A percentile compares a stretch with the other conserved stretches of the same genome.
Evolutionary conservation across 2,888 invertebrate species (phyloP).

Genomic region (Nemoura dubitans): DNA sequence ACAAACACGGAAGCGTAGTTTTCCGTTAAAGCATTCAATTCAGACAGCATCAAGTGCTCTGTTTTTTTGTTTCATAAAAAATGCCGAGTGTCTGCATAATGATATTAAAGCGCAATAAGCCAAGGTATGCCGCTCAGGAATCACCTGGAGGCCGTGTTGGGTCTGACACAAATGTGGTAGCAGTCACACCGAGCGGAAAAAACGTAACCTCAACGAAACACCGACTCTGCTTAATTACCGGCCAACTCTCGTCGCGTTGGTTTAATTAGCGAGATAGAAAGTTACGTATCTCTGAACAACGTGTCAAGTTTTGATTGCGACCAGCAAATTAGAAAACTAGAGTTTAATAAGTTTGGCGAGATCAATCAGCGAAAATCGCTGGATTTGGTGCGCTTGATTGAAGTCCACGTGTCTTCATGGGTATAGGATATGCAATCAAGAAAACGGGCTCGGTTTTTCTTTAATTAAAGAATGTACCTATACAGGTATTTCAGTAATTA

Average conservation of each 20-base stretch:
- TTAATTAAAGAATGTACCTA: constrained; percentile 17
- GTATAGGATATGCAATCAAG: background rate
- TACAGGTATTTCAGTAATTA: background rate
- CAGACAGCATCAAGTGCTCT: background rate
- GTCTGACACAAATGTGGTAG: constrained; percentile 10
- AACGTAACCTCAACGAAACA: background rate
- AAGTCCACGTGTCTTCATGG: too few relatives aligned
- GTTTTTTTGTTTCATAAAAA: too few relatives aligned
- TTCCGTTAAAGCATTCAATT: background rate
- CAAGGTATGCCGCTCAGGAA: background rate
- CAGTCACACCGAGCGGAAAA: background rate
- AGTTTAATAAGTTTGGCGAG: too few relatives aligned
- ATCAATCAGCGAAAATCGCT: background rate
- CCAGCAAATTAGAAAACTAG: background rate
- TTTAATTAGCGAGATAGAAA: constrained; percentile 36
- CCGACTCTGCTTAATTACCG: background rate
- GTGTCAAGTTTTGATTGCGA: constrained; percentile 26
- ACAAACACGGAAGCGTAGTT: background rate
- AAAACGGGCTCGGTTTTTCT: background rate
- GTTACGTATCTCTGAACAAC: background rate
- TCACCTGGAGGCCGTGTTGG: background rate
- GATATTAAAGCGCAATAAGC: too few relatives aligned
- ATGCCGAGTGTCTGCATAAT: too few relatives aligned
- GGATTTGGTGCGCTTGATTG: background rate
- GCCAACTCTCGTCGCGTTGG: background rate